A percentile compares a stretch with the other conserved stretches of the same genome.
These are phyloP conservation scores for Catostomus latipinnis DNA, from an alignment of 2,797 vertebrate genomes.

Conservation along the genomic window DNA sequence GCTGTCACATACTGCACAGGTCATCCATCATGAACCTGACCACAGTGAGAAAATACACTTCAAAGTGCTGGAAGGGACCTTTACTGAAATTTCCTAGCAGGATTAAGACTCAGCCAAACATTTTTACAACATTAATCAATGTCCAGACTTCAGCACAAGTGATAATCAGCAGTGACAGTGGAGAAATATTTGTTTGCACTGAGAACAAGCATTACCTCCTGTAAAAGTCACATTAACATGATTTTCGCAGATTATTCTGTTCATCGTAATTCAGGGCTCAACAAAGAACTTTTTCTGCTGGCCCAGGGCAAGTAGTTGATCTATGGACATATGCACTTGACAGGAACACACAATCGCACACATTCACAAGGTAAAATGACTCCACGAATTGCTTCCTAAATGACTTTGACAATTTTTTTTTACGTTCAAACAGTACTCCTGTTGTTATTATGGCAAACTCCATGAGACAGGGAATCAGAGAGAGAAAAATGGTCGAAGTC, in stretches of 20 bases:
- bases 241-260: background rate
- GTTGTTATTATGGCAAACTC: no score
- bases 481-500: no score
- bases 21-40: constrained; percentile 57
- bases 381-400: no score
- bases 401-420: no score
- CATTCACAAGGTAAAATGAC: no score
- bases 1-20: constrained; percentile 36
- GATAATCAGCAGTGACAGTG: constrained; percentile 33
- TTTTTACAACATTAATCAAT: constrained; percentile 47
- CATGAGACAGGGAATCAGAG: no score
- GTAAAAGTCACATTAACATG: constrained; percentile 1
- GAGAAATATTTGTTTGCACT: constrained; percentile 17
- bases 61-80: constrained; percentile 42
- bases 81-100: constrained; percentile 49
- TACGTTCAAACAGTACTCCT: no score
- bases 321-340: no score
- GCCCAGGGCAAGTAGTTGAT: no score
- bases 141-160: constrained; percentile 16
- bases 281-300: no score
- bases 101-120: constrained; percentile 30
- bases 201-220: background rate
- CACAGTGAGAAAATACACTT: constrained; percentile 49
- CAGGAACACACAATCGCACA: no score
- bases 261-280: background rate